Conservation (phyloP, 2,888 invertebrate species). For the Hirtodrosophila confusa region DNA sequence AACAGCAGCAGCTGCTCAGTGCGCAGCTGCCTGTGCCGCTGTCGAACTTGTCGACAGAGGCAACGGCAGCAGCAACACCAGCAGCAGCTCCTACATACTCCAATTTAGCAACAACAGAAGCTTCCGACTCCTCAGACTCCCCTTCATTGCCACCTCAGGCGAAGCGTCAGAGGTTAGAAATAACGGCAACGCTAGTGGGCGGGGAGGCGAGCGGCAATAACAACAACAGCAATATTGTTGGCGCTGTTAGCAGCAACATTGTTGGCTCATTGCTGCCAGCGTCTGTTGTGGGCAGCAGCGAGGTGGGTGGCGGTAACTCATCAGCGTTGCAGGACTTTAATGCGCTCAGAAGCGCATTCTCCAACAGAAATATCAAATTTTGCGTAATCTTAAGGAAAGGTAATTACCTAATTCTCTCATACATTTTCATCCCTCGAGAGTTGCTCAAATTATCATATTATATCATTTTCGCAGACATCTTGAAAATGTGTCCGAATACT, state of each 20-base stretch:
- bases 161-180: conserved; percentile 73
- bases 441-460: not conserved
- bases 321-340: conserved; percentile 83
- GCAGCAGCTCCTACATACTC: conserved; percentile 28
- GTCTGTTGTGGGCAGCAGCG: conserved; percentile 68
- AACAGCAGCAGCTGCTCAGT: conserved; percentile 66
- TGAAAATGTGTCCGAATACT: conserved; percentile 92
- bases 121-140: conserved; percentile 30
- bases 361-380: conserved; percentile 89
- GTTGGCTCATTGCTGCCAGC: conserved; percentile 78
- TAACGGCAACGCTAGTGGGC: conserved; percentile 28
- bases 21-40: conserved; percentile 78
- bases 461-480: conserved; percentile 85
- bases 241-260: conserved; percentile 60
- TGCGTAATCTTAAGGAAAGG: conserved; percentile 89
- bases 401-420: conserved; percentile 57
- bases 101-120: conserved; percentile 41
- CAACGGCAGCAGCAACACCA: conserved; percentile 64
- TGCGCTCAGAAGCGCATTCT: conserved; percentile 87
- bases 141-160: conserved; percentile 53
- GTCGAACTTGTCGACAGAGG: conserved; percentile 72
- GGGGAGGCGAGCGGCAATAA: conserved; percentile 22
- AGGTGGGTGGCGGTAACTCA: conserved; percentile 63
- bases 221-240: conserved; percentile 58
- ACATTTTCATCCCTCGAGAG: not conserved